These are phyloP conservation scores for Ariopsis seemanni DNA, from an alignment of 2,113 vertebrate genomes.

Conservation along the genomic window DNA sequence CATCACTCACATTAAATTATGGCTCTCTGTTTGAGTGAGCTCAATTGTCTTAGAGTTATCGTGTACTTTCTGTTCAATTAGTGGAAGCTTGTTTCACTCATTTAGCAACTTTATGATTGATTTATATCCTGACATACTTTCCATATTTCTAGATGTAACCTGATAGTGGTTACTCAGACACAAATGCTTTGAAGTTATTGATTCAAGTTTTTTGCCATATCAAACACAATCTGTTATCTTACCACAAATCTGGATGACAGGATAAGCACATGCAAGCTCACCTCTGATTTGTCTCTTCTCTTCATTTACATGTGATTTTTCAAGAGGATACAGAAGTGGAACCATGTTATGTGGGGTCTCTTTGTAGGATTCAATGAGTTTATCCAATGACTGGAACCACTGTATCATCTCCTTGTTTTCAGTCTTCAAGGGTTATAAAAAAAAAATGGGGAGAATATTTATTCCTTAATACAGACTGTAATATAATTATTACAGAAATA, in stretches of 20 bases:
- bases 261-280: constrained; percentile 26
- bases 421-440: background rate
- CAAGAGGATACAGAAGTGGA: constrained; percentile 60
- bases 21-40: background rate
- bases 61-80: background rate
- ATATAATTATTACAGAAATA: background rate
- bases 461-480: background rate
- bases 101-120: background rate
- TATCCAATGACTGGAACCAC: constrained; percentile 58
- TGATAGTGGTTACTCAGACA: background rate
- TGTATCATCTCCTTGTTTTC: constrained; percentile 16
- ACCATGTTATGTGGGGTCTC: constrained; percentile 1
- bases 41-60: background rate
- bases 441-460: background rate
- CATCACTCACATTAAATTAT: background rate
- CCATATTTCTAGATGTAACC: background rate
- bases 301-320: constrained; percentile 53
- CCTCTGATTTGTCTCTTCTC: constrained; percentile 43
- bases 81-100: background rate
- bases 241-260: background rate
- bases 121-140: background rate
- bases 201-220: background rate
- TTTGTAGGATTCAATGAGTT: constrained; percentile 59
- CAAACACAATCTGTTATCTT: background rate
- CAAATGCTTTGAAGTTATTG: background rate